phyloP scores from a whole-genome alignment of 2,888 invertebrate species.

The Amiota communis region DNA sequence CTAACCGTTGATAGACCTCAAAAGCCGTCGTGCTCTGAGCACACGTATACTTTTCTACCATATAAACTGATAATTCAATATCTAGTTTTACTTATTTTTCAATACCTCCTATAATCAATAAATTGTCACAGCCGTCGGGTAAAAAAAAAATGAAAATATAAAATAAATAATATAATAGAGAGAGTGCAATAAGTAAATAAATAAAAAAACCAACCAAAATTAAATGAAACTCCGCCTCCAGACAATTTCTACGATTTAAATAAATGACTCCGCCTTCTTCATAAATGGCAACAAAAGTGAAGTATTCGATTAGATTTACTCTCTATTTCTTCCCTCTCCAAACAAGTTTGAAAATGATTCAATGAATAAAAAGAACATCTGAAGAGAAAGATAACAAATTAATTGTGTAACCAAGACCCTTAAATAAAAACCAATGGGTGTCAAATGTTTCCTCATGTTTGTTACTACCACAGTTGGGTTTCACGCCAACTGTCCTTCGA shows the following conservation, averaged over 20 bases:
- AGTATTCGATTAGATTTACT: conserved; percentile 60
- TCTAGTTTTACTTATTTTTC: no score
- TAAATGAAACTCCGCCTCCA: conserved; percentile 4
- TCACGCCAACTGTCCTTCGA: conserved; percentile 36
- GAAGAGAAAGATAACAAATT: background rate
- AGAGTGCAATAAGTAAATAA: no score
- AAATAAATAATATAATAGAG: background rate
- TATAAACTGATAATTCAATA: no score
- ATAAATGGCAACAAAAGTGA: conserved; percentile 56
- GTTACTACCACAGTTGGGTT: conserved; percentile 34
- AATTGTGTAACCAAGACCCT: background rate
- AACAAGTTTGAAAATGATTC: background rate
- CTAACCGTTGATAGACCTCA: no score
- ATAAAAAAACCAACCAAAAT: no score
- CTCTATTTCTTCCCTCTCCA: conserved; percentile 28
- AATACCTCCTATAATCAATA: no score
- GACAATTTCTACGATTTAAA: background rate
- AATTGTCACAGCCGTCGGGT: background rate
- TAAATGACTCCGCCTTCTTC: conserved; percentile 21
- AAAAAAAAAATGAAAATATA: background rate
- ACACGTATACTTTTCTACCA: no score
- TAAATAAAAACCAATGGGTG: conserved; percentile 43
- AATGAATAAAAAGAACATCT: background rate
- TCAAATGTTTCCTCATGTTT: conserved; percentile 10
- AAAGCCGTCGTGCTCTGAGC: no score